Conservation (phyloP, 2,888 invertebrate species). For the Drosophila melanosoma region DNA sequence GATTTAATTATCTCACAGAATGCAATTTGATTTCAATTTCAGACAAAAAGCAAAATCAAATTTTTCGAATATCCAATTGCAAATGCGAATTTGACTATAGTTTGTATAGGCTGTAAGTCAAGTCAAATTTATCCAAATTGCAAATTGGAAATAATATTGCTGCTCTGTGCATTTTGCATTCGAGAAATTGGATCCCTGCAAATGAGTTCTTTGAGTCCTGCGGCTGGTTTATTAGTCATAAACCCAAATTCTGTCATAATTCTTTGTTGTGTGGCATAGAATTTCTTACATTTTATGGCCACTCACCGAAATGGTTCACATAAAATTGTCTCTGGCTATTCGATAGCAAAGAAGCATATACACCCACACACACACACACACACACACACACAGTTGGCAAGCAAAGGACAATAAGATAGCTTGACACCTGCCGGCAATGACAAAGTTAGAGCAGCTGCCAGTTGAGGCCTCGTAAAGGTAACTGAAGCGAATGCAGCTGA, state of each 20-base stretch:
- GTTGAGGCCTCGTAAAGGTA: slow-evolving; percentile 50
- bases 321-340: slow-evolving; percentile 75
- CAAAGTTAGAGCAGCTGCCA: slow-evolving; percentile 40
- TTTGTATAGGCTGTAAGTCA: slow-evolving; percentile 6
- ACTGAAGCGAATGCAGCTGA: slow-evolving; percentile 23
- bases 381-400: slow-evolving; percentile 8
- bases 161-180: slow-evolving; percentile 56
- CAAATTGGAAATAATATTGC: slow-evolving; percentile 1
- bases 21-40: background rate
- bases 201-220: slow-evolving; percentile 33
- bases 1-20: background rate
- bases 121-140: slow-evolving; percentile 30
- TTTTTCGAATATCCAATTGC: too few species aligned
- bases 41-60: background rate
- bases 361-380: slow-evolving; percentile 6
- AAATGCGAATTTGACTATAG: background rate
- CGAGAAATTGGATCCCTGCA: slow-evolving; percentile 50
- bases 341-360: slow-evolving; percentile 17
- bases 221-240: slow-evolving; percentile 69
- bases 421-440: slow-evolving; percentile 69
- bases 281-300: slow-evolving; percentile 70
- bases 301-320: slow-evolving; percentile 47
- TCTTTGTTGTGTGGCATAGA: slow-evolving; percentile 59
- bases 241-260: slow-evolving; percentile 77
- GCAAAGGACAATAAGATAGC: slow-evolving; percentile 53